These are phyloP conservation scores for Brachyopa scutellaris DNA, from an alignment of 2,888 invertebrate genomes.

Conservation along the genomic window DNA sequence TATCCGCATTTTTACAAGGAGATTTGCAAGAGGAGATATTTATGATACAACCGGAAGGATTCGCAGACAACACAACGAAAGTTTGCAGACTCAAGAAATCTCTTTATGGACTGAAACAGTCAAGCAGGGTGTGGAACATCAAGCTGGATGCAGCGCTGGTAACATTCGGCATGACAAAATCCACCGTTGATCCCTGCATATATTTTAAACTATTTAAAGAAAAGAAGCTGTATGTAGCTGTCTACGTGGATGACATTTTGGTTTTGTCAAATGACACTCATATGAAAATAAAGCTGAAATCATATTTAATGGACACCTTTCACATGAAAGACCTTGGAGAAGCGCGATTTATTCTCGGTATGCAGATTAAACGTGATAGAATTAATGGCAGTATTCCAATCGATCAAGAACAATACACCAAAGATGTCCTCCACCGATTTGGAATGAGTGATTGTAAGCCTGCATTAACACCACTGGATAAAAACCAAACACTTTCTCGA, in stretches of 20 bases:
- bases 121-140: conserved; percentile 19
- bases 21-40: conserved; percentile 1
- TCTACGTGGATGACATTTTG: conserved; percentile 3
- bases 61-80: background rate
- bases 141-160: conserved; percentile 12
- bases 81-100: conserved; percentile 34
- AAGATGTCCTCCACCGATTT: background rate
- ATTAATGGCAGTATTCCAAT: conserved; percentile 3
- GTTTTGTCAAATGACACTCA: background rate
- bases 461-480: conserved; percentile 3
- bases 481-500: background rate
- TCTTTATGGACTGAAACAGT: conserved; percentile 23
- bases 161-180: background rate
- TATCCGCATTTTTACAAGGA: conserved; percentile 1
- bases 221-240: background rate
- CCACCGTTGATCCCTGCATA: conserved; percentile 1
- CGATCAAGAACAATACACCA: background rate
- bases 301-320: conserved; percentile 2
- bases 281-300: background rate
- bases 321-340: conserved; percentile 41
- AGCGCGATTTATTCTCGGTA: conserved; percentile 17
- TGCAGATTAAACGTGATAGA: no score
- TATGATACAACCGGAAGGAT: conserved; percentile 6
- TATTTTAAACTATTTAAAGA: background rate
- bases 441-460: conserved; percentile 26